A percentile compares a stretch with the other conserved stretches of the same genome.
Conservation (phyloP, 2,797 vertebrate genomes). For the Chelonia mydas region DNA sequence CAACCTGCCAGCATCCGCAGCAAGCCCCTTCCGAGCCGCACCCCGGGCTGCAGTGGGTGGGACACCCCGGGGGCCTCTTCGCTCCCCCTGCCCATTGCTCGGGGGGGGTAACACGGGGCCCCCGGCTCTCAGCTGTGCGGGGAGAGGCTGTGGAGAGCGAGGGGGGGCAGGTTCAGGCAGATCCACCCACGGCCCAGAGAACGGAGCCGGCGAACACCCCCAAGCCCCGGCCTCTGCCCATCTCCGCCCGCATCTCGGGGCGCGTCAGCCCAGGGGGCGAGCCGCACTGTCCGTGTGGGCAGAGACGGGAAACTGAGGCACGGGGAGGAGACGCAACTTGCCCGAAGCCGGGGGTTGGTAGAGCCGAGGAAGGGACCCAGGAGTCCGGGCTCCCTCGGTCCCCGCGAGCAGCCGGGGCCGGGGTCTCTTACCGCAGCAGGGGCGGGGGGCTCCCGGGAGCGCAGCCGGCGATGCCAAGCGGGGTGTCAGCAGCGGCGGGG, state of each 20-base stretch:
- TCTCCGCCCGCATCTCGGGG: no score
- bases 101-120: no score
- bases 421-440: neutral
- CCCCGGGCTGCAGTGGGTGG: no score
- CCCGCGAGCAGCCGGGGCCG: no score
- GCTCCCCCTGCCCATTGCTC: no score
- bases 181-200: no score
- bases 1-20: neutral
- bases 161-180: no score
- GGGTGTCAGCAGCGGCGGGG: neutral
- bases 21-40: neutral
- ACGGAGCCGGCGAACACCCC: no score
- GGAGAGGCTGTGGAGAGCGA: no score
- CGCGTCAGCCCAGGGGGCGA: neutral
- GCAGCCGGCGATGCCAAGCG: no score
- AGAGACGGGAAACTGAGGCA: neutral
- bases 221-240: neutral
- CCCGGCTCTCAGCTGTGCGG: no score
- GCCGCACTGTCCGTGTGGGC: neutral
- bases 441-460: neutral
- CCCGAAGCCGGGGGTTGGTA: neutral
- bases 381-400: neutral
- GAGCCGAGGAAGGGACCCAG: neutral
- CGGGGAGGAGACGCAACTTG: neutral
- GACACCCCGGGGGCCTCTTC: no score